Evolutionary conservation across 2,888 invertebrate genomes (phyloP), one percentile per base, ranked within the genome.

Genomic region (Copidosoma aretas): DNA sequence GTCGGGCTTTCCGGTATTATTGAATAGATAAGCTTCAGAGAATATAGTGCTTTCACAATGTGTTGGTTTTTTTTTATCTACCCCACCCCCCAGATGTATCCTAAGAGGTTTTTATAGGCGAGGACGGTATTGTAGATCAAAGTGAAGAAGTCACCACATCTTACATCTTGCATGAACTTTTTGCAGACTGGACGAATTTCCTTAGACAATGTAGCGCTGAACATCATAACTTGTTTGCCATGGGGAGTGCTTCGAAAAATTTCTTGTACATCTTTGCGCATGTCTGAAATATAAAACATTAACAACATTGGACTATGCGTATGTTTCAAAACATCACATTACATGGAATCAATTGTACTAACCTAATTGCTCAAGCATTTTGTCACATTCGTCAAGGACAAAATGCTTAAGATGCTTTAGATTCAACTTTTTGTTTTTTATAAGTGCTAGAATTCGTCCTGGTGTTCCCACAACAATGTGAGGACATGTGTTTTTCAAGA

Each of bases 221-320:
- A 99, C 99, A 99, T 99, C 98, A 99, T 98, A 64, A 99, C 99
- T 92, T 99, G 99, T 86, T 99, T 99, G 83, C 97, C 95, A 80
- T 98, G 98, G 25, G 99, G 98, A 59, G 98, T 99, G 86, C 93
- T 95, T 79, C 97, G 91, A 88, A 99, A 99, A 81, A 99, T 99
- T 88, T 99, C 98, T 88, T 99, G 99, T 60, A 99, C 98, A 86
- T 99, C 99, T 78, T 96, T 90, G 81, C 99, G 90, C 99, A 99
- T 99, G 84, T 99, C 99, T 91, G 88, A 69, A 85, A 72, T 39
- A 41, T 10, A 41, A 41, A 41, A 10, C 41, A 41, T 41, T 41
- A 41, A 41, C 14, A 54, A 8, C 41, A 54, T 54, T 54, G 15
- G n/a, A 21, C 12, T 22, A 54, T 54, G 19, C 10, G n/a, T n/a